These are phyloP conservation scores for Cantharis lateralis DNA, from an alignment of 2,888 invertebrate species.

Conservation along the genomic window DNA sequence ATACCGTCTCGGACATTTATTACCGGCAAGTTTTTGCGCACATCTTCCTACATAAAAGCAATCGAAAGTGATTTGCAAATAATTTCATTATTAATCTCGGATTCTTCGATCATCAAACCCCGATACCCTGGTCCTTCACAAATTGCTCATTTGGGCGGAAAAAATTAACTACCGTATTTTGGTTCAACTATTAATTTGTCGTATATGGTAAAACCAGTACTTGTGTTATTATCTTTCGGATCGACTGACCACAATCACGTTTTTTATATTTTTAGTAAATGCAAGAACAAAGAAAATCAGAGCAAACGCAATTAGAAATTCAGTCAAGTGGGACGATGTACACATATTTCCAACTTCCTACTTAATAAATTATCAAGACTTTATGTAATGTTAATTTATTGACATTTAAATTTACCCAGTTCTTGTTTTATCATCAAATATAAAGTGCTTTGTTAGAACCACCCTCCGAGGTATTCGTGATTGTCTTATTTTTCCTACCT, in stretches of 20 bases:
- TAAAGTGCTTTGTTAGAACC: not conserved
- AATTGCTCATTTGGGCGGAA: not conserved
- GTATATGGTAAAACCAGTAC: not conserved
- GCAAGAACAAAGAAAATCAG: not conserved
- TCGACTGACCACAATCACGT: not conserved
- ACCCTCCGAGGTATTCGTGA: not conserved
- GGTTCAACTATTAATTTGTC: not conserved
- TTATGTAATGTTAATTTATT: not conserved
- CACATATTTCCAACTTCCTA: constrained; percentile 18
- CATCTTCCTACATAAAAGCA: not conserved
- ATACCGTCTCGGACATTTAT: not conserved
- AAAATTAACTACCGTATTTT: not conserved
- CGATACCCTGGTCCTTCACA: not conserved
- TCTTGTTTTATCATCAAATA: not conserved
- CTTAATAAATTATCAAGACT: constrained; percentile 5
- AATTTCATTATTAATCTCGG: not conserved
- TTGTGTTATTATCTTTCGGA: not conserved
- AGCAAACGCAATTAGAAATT: constrained; percentile 1
- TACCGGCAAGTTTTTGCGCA: not conserved
- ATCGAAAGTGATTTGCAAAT: not conserved
- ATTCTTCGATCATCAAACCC: not conserved
- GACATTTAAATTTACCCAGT: not conserved
- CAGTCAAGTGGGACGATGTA: constrained; percentile 12
- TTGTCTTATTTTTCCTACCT: not conserved
- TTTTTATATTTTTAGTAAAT: not conserved